phyloP scores from a whole-genome alignment of 1,140 invertebrate genomes.

The Diabrotica virgifera region DNA sequence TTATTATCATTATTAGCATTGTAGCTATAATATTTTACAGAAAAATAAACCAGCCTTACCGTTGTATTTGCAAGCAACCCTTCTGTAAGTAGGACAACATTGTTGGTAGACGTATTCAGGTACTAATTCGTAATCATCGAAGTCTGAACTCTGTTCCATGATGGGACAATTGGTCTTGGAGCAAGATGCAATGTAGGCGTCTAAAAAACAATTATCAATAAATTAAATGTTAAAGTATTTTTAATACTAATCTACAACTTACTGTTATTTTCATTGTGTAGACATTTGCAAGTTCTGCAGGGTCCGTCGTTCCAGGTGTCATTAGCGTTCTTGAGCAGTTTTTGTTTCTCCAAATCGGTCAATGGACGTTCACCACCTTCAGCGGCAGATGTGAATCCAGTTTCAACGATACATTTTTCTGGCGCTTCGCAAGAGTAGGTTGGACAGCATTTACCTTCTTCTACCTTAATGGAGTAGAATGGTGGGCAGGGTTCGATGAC shows the following conservation, averaged over 20 bases:
- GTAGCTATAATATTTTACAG: no score
- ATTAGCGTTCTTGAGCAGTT: slow-evolving; percentile 53
- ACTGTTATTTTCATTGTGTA: slow-evolving; percentile 28
- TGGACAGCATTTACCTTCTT: slow-evolving; percentile 61
- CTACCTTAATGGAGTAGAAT: slow-evolving; percentile 53
- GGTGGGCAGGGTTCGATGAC: slow-evolving; percentile 55
- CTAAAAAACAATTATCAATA: slow-evolving; percentile 4
- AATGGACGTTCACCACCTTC: slow-evolving; percentile 54
- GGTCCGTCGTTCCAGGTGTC: slow-evolving; percentile 67
- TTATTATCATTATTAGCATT: no score
- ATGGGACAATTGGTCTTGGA: slow-evolving; percentile 43
- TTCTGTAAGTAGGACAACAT: slow-evolving; percentile 60
- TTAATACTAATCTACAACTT: slow-evolving; percentile 8
- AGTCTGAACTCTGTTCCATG: slow-evolving; percentile 42
- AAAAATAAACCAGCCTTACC: slow-evolving; percentile 25
- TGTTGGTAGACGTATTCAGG: slow-evolving; percentile 51
- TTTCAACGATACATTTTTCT: slow-evolving; percentile 63
- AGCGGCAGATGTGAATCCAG: slow-evolving; percentile 54
- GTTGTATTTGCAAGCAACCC: slow-evolving; percentile 59
- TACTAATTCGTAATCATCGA: slow-evolving; percentile 55
- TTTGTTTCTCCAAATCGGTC: slow-evolving; percentile 41
- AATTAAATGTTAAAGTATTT: background rate
- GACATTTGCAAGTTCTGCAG: slow-evolving; percentile 62
- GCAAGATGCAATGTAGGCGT: slow-evolving; percentile 40
- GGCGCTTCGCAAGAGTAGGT: slow-evolving; percentile 65